Percentiles rank a stretch among this genome's conserved stretches.
Conservation (phyloP, 2,888 invertebrate genomes). For the Deroplatys truncata region DNA sequence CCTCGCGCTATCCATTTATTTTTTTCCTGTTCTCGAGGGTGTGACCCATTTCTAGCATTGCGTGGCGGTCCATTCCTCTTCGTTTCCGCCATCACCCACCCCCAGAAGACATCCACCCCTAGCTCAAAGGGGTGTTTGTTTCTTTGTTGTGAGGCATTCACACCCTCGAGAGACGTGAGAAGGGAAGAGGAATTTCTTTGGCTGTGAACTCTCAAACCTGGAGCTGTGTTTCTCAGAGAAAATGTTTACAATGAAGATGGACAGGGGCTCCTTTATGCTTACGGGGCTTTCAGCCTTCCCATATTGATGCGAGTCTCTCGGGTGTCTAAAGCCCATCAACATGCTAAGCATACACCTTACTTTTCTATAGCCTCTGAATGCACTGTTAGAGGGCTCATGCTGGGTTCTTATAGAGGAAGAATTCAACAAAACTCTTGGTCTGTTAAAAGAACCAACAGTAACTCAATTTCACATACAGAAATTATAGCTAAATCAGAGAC, state of each 20-base stretch:
- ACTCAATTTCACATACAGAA: too few species aligned
- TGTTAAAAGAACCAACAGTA: too few species aligned
- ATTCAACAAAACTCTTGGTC: too few species aligned
- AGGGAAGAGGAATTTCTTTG: background rate
- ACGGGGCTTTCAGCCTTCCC: background rate
- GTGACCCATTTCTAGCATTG: conserved; percentile 16
- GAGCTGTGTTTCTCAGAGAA: background rate
- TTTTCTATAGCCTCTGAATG: background rate
- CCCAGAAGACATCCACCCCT: background rate
- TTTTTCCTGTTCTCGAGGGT: conserved; percentile 1
- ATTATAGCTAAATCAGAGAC: too few species aligned
- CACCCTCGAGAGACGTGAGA: background rate
- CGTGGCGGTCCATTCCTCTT: conserved; percentile 19
- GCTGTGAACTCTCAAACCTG: background rate
- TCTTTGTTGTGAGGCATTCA: conserved; percentile 8
- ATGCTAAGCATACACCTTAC: background rate
- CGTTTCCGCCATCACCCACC: conserved; percentile 11
- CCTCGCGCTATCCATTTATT: conserved; percentile 19
- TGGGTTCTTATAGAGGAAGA: too few species aligned
- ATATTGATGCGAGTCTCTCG: background rate
- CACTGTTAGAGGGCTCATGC: background rate
- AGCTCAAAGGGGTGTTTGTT: conserved; percentile 11
- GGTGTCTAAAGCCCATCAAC: background rate
- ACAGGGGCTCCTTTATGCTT: background rate
- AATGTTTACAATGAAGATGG: conserved; percentile 1